A percentile compares a stretch with the other conserved stretches of the same genome.
Conservation (phyloP, 2,888 invertebrate species). For the Bugula neritina region DNA sequence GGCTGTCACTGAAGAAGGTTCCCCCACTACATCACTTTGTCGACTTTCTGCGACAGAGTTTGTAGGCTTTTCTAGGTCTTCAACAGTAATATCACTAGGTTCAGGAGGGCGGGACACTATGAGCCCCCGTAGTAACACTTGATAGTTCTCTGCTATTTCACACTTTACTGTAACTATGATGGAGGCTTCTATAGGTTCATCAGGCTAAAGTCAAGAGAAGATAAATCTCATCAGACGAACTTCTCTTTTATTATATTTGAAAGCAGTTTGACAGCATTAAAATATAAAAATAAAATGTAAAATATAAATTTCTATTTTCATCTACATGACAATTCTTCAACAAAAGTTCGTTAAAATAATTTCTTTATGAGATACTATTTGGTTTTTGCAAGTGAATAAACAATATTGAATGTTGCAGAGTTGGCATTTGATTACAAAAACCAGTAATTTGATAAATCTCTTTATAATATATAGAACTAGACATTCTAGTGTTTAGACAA, state of each 20-base stretch:
- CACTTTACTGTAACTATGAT: conserved; percentile 42
- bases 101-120: conserved; percentile 36
- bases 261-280: neutral
- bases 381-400: no score
- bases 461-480: no score
- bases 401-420: no score
- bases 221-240: no score
- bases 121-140: conserved; percentile 43
- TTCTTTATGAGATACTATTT: no score
- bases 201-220: conserved; percentile 40
- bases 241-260: conserved; percentile 3
- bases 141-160: conserved; percentile 43
- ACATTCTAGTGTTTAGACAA: no score
- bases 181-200: conserved; percentile 39
- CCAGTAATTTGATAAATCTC: no score
- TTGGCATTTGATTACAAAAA: no score
- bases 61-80: neutral
- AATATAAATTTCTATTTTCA: neutral
- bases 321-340: neutral
- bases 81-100: neutral
- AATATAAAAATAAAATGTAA: neutral
- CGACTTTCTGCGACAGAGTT: neutral
- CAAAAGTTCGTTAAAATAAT: no score
- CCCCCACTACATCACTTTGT: neutral
- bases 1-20: neutral